These are phyloP conservation scores for Bicyclus anynana DNA, from an alignment of 1,140 invertebrate species.

Conservation along the genomic window DNA sequence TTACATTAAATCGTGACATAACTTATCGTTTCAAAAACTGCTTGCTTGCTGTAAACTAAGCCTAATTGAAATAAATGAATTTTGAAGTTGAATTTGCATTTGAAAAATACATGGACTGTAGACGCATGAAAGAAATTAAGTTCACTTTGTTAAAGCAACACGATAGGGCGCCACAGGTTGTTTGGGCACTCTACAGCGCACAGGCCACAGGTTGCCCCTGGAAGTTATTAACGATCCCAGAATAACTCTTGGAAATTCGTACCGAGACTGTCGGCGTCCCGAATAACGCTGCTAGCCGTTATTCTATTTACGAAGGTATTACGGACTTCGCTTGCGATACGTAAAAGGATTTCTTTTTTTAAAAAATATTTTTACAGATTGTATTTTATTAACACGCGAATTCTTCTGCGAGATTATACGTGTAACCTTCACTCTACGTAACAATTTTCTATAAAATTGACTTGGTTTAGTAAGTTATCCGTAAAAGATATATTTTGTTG, in stretches of 20 bases:
- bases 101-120: too few relatives aligned
- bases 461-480: too few relatives aligned
- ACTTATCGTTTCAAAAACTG: too few relatives aligned
- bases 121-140: background rate
- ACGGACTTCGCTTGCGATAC: background rate
- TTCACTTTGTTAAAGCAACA: background rate
- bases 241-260: constrained; percentile 38
- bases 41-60: too few relatives aligned
- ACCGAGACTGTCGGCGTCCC: constrained; percentile 6
- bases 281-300: constrained; percentile 2
- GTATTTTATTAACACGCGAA: background rate
- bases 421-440: too few relatives aligned
- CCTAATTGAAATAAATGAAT: too few relatives aligned
- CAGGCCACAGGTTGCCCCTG: constrained; percentile 46
- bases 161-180: constrained; percentile 7
- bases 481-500: too few relatives aligned
- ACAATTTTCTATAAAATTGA: too few relatives aligned
- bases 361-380: background rate
- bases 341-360: too few relatives aligned
- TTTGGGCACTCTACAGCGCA: background rate
- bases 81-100: too few relatives aligned
- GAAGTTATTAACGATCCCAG: constrained; percentile 45
- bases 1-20: too few relatives aligned
- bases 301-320: background rate
- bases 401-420: too few relatives aligned